These are phyloP conservation scores for Endotricha flammealis DNA, from an alignment of 2,888 invertebrate genomes.

Conservation along the genomic window DNA sequence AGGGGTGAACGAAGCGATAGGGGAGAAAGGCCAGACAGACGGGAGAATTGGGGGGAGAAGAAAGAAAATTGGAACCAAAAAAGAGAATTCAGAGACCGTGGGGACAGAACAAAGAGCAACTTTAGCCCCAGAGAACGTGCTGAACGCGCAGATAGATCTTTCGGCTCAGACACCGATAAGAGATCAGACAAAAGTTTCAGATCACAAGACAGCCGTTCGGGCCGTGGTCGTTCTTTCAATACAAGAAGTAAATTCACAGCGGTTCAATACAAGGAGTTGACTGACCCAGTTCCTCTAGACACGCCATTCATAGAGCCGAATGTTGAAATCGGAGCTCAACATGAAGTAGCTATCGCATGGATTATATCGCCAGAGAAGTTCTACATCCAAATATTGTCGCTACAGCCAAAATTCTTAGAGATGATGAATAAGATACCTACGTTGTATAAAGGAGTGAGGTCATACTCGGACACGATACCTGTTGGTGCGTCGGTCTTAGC, in stretches of 20 bases:
- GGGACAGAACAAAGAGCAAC: slow-evolving; percentile 45
- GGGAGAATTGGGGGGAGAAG: slow-evolving; percentile 27
- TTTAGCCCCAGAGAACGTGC: slow-evolving; percentile 59
- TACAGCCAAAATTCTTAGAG: slow-evolving; percentile 76
- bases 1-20: slow-evolving; percentile 35
- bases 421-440: slow-evolving; percentile 86
- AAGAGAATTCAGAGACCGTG: slow-evolving; percentile 25
- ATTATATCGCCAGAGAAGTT: slow-evolving; percentile 86
- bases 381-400: slow-evolving; percentile 78
- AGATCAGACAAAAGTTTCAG: slow-evolving; percentile 48
- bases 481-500: slow-evolving; percentile 83
- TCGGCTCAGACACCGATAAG: slow-evolving; percentile 44
- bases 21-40: slow-evolving; percentile 30
- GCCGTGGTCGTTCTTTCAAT: slow-evolving; percentile 49
- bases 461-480: slow-evolving; percentile 56
- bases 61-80: slow-evolving; percentile 38
- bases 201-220: slow-evolving; percentile 42
- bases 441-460: slow-evolving; percentile 77
- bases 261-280: slow-evolving; percentile 52
- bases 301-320: slow-evolving; percentile 64
- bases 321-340: slow-evolving; percentile 71
- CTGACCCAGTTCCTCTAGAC: slow-evolving; percentile 67
- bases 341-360: slow-evolving; percentile 83
- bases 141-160: slow-evolving; percentile 43
- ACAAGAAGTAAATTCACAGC: slow-evolving; percentile 48